Conservation (phyloP, 2,113 vertebrate genomes). For the Vidua chalybeata region DNA sequence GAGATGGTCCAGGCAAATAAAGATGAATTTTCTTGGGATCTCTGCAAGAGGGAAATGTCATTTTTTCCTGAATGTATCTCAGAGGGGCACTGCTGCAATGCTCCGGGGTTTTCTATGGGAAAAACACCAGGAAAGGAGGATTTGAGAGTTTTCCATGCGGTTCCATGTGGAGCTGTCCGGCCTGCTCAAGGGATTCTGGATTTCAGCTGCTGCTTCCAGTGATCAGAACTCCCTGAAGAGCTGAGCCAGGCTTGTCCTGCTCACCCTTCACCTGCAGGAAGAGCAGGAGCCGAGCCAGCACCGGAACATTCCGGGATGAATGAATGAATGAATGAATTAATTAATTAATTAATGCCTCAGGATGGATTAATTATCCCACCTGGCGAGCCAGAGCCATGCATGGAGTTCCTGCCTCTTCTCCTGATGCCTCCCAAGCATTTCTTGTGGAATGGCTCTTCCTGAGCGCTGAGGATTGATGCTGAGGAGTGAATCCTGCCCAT, state of each 20-base stretch:
- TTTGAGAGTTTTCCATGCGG: neutral
- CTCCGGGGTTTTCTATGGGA: neutral
- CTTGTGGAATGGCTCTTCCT: neutral
- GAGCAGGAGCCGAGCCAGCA: neutral
- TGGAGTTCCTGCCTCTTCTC: fast-evolving
- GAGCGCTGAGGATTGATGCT: neutral
- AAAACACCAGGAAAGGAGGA: neutral
- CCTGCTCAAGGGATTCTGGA: neutral
- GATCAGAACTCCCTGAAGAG: fast-evolving
- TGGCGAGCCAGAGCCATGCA: neutral
- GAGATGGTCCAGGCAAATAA: neutral
- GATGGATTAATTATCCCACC: neutral
- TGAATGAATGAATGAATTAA: neutral
- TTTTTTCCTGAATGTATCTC: neutral
- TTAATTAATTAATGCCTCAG: neutral
- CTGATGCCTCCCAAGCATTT: neutral
- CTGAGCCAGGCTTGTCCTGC: neutral
- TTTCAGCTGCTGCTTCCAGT: neutral
- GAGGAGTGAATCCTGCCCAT: neutral
- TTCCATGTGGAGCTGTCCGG: neutral
- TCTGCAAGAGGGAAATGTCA: neutral
- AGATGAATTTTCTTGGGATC: neutral
- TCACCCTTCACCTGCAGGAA: neutral
- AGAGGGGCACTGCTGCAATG: neutral
- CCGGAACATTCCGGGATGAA: no score